Evolutionary conservation across 2,113 vertebrate genomes (phyloP), one percentile per base, ranked within the genome.

Genomic region (Coptodon rendalli): DNA sequence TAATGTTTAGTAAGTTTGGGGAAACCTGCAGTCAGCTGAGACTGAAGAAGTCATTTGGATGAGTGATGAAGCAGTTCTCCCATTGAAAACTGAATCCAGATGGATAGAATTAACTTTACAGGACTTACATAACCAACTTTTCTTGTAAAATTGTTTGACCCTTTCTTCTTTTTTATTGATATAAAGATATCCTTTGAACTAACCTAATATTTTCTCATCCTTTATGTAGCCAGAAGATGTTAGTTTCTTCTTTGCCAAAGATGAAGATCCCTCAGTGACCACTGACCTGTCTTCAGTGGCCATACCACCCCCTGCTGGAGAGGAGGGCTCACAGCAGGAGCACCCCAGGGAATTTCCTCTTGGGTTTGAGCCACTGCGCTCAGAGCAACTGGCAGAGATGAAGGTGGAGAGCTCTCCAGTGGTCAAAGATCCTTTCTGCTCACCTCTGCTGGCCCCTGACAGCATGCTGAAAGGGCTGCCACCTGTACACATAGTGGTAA

Each of bases 391-490:
- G 3, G 78, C 95, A 1, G 92, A 96, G 31, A 96, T 98, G 93
- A 96, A 80, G 36, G 17, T 98, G 54, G 87, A 96, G 78, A 96
- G 68, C 1, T 96, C 97, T 0, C 96, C 97, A 27, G 95, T 98
- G 59, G 94, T 96, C 85, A 96, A 96, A 88, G 97, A 98, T 90
- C 95, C 98, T 22, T 98, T 97, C 95, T 97, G 98, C 92, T 97
- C 95, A 3, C 98, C 96, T 0, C 94, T 98, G 61, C 95, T 95
- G 90, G 97, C 97, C 36, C 96, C 95, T 2, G 97, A 98, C 91
- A 96, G 93, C 93, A 95, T 97, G 96, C 80, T 96, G 24, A 95
- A 88, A 84, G 96, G 96, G 11, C 94, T 97, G 86, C 96, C 95
- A 5, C 94, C 97, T 24, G 7, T 97, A 19, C 96, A 97, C 86